Conservation (phyloP, 2,797 vertebrate genomes). For the Lycodopsis pacificus region DNA sequence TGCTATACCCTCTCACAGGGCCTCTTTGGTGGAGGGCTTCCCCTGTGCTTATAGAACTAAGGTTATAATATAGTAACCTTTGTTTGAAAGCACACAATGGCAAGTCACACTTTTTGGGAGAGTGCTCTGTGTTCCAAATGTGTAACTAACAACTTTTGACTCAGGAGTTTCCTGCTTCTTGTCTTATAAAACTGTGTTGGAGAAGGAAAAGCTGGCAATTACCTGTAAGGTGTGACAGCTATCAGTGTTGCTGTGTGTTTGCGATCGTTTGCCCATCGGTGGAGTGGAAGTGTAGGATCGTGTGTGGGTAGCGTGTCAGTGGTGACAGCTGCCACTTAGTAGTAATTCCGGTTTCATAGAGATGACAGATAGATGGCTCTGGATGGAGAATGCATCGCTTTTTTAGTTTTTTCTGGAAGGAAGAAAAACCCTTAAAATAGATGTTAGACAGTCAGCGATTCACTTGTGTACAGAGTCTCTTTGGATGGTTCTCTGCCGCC, state of each 20-base stretch:
- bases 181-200: conserved; percentile 12
- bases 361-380: conserved; percentile 24
- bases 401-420: conserved; percentile 26
- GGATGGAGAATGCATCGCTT: conserved; percentile 14
- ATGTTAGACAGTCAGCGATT: conserved; percentile 18
- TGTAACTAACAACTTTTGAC: conserved; percentile 52
- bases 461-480: neutral
- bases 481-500: conserved; percentile 2
- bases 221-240: neutral
- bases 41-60: neutral
- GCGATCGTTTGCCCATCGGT: conserved; percentile 25
- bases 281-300: conserved; percentile 6
- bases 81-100: conserved; percentile 53
- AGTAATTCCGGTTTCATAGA: conserved; percentile 47
- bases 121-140: conserved; percentile 55
- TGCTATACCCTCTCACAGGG: neutral
- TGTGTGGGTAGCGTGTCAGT: neutral
- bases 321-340: conserved; percentile 51
- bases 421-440: neutral
- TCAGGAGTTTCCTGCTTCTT: conserved; percentile 31
- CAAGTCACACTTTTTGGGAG: conserved; percentile 34
- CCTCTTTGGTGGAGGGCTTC: neutral
- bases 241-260: neutral
- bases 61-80: neutral
- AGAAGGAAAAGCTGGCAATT: conserved; percentile 29